phyloP scores from a whole-genome alignment of 2,113 vertebrate genomes.

The Brachypteracias leptosomus region DNA sequence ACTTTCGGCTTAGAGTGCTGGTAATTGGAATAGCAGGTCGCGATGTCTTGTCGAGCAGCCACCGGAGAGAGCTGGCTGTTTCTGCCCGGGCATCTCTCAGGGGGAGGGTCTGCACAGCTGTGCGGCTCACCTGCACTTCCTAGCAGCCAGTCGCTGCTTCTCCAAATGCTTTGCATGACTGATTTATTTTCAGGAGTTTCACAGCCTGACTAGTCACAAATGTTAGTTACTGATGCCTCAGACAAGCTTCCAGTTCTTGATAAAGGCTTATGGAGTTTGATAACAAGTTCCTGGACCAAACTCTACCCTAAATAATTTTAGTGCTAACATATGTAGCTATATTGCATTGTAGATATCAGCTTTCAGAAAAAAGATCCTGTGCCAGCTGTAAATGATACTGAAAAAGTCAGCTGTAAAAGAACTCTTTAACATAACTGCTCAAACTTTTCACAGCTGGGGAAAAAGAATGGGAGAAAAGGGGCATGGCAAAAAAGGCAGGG shows the following conservation, averaged over 20 bases:
- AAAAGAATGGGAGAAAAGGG: neutral
- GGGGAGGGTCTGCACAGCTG: accelerated
- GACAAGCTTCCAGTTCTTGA: neutral
- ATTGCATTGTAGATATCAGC: neutral
- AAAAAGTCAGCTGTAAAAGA: too few relatives aligned
- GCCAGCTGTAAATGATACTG: neutral
- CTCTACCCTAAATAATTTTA: neutral
- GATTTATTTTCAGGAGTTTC: neutral
- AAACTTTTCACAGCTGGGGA: neutral
- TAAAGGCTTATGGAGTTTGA: neutral
- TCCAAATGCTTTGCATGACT: accelerated
- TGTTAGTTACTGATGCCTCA: neutral
- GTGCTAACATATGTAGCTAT: accelerated
- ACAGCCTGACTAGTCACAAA: neutral
- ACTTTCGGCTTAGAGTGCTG: neutral
- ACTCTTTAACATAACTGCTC: neutral
- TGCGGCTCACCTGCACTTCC: neutral
- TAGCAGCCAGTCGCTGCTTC: accelerated
- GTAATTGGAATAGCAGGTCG: accelerated
- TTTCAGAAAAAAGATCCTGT: neutral
- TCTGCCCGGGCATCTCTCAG: neutral
- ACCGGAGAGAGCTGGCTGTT: accelerated
- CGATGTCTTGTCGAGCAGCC: accelerated
- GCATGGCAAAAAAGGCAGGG: neutral
- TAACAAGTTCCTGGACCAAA: neutral